phyloP scores from a whole-genome alignment of 2,888 invertebrate species.

The Ferrisia virgata region DNA sequence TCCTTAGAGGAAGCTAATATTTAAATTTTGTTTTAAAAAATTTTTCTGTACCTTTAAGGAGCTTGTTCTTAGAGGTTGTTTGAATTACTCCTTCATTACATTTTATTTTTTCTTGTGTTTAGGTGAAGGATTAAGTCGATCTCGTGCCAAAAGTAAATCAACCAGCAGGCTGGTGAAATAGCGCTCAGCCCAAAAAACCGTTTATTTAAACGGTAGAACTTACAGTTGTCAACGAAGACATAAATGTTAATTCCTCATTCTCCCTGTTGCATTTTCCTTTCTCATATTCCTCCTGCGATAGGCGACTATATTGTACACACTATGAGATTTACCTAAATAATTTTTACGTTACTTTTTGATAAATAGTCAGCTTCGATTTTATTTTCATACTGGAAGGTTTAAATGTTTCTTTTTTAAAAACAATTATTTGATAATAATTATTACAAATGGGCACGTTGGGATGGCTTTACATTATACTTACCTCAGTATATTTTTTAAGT shows the following conservation, averaged over 20 bases:
- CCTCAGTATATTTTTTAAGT: neutral
- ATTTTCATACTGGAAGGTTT: neutral
- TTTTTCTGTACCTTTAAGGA: too few species aligned
- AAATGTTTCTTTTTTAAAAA: neutral
- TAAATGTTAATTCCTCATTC: neutral
- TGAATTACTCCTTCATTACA: neutral
- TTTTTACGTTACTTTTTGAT: neutral
- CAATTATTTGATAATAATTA: neutral
- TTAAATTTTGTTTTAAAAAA: too few species aligned
- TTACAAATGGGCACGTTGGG: neutral
- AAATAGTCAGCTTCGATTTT: neutral
- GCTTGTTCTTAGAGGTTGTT: too few species aligned
- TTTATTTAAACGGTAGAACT: neutral
- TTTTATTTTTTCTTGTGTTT: slow-evolving; percentile 49
- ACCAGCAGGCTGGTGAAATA: slow-evolving; percentile 43
- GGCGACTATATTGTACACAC: neutral
- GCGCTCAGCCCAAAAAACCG: neutral
- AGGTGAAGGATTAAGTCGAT: slow-evolving; percentile 63
- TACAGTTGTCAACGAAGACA: neutral
- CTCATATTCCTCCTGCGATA: neutral
- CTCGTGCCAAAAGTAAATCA: slow-evolving; percentile 45
- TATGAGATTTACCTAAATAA: neutral
- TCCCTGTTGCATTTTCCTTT: neutral
- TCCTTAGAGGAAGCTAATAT: too few species aligned
- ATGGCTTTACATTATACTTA: neutral